These are phyloP conservation scores for Euura lappo DNA, from an alignment of 1,140 invertebrate genomes.

Conservation along the genomic window DNA sequence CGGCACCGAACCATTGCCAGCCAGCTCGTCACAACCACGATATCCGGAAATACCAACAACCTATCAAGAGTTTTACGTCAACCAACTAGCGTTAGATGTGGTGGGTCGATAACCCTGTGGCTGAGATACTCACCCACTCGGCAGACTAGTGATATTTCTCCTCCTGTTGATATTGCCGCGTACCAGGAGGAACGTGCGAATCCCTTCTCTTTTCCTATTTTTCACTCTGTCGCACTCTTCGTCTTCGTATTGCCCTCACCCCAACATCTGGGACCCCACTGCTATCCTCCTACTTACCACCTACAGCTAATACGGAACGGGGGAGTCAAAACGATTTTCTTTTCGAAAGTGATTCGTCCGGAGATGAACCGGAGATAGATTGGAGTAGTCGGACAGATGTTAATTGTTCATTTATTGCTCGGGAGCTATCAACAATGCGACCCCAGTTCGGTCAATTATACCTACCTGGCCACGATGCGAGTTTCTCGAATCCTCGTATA, in stretches of 20 bases:
- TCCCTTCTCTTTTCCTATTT: neutral
- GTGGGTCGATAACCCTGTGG: constrained; percentile 32
- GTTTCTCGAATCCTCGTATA: neutral
- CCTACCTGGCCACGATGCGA: neutral
- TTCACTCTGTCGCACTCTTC: too few species aligned
- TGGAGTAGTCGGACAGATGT: neutral
- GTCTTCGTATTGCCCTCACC: neutral
- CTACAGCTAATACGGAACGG: neutral
- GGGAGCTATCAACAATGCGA: neutral
- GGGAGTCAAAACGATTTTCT: neutral
- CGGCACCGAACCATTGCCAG: neutral
- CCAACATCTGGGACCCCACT: neutral
- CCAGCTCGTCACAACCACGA: constrained; percentile 3
- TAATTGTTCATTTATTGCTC: neutral
- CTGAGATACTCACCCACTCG: constrained; percentile 28
- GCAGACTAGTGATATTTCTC: constrained; percentile 37
- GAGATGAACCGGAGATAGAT: neutral
- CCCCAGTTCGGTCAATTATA: neutral
- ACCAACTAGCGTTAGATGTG: constrained; percentile 11
- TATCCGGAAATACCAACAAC: constrained; percentile 38
- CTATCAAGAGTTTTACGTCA: constrained; percentile 38
- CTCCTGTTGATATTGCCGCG: constrained; percentile 41
- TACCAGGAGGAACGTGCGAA: constrained; percentile 27
- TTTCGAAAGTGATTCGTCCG: neutral
- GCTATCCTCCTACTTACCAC: neutral